A percentile compares a stretch with the other conserved stretches of the same genome.
phyloP scores from a whole-genome alignment of 2,888 invertebrate genomes.

The Dione juno region DNA sequence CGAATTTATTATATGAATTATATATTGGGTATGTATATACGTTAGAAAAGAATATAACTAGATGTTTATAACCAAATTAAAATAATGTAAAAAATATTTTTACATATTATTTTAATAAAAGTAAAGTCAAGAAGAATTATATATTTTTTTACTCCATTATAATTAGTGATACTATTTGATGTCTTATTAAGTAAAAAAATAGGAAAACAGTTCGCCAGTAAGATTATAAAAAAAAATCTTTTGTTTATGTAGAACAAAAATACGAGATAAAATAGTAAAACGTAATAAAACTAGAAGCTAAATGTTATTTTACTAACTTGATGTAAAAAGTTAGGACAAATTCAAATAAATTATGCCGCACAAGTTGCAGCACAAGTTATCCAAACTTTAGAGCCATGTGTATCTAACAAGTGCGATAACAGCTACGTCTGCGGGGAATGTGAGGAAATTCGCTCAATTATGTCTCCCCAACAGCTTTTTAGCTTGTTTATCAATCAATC shows the following conservation, averaged over 20 bases:
- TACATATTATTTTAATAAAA: too few species aligned
- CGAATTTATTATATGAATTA: not conserved
- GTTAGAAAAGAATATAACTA: too few species aligned
- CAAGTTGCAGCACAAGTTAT: slow-evolving; percentile 10
- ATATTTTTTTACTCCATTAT: too few species aligned
- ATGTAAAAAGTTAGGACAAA: not conserved
- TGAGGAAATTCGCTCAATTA: slow-evolving; percentile 81
- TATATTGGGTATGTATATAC: too few species aligned
- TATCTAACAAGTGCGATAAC: slow-evolving; percentile 62
- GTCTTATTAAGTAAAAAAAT: too few species aligned
- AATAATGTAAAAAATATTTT: too few species aligned
- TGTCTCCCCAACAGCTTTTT: slow-evolving; percentile 73
- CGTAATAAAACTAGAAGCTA: not conserved
- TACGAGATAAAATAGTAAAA: too few species aligned
- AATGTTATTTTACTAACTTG: not conserved
- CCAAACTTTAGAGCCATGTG: slow-evolving; percentile 51
- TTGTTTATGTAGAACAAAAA: not conserved
- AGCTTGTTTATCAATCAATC: slow-evolving; percentile 81
- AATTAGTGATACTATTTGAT: too few species aligned
- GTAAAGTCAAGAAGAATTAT: too few species aligned
- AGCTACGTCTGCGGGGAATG: slow-evolving; percentile 62
- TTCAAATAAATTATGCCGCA: slow-evolving; percentile 5
- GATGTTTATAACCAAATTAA: too few species aligned
- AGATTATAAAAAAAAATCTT: too few species aligned
- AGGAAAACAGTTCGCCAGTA: too few species aligned